Evolutionary conservation across 2,888 invertebrate genomes (phyloP).

Genomic region (Sisyra terminalis): DNA sequence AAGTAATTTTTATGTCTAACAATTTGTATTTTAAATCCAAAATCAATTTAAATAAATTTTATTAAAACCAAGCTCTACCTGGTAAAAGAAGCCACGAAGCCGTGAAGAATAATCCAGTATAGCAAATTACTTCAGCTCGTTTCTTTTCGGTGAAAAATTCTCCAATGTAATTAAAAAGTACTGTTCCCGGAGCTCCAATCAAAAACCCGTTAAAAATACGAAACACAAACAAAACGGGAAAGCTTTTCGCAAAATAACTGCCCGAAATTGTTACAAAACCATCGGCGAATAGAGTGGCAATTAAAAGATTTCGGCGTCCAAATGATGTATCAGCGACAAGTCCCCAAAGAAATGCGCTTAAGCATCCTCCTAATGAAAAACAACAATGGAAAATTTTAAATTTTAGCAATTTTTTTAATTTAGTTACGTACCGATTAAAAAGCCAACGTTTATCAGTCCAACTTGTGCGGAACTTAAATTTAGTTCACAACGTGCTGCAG

Average conservation of each 20-base stretch:
- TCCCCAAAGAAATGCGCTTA: conserved; percentile 69
- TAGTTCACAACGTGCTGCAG: conserved; percentile 55
- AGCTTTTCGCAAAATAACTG: conserved; percentile 37
- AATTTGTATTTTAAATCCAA: no score
- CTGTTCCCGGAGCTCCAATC: conserved; percentile 40
- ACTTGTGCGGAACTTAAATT: conserved; percentile 44
- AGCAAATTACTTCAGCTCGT: conserved; percentile 40
- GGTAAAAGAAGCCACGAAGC: conserved; percentile 43
- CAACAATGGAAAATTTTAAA: neutral
- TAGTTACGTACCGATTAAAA: conserved; percentile 42
- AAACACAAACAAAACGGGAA: conserved; percentile 37
- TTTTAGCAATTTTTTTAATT: neutral
- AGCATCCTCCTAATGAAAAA: conserved; percentile 36
- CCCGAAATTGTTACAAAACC: conserved; percentile 35
- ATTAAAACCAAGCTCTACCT: no score
- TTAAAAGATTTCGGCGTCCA: conserved; percentile 36
- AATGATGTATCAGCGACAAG: conserved; percentile 50
- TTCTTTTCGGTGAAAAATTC: conserved; percentile 43
- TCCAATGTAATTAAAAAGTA: conserved; percentile 46
- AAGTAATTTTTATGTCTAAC: no score
- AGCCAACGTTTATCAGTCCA: conserved; percentile 53
- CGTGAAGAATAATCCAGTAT: conserved; percentile 46
- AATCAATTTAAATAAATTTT: no score
- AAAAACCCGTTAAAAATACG: conserved; percentile 47
- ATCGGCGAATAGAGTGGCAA: conserved; percentile 22